A percentile compares a stretch with the other conserved stretches of the same genome.
These are phyloP conservation scores for Macrosoma leucophasiata DNA, from an alignment of 2,888 invertebrate species.

Conservation along the genomic window DNA sequence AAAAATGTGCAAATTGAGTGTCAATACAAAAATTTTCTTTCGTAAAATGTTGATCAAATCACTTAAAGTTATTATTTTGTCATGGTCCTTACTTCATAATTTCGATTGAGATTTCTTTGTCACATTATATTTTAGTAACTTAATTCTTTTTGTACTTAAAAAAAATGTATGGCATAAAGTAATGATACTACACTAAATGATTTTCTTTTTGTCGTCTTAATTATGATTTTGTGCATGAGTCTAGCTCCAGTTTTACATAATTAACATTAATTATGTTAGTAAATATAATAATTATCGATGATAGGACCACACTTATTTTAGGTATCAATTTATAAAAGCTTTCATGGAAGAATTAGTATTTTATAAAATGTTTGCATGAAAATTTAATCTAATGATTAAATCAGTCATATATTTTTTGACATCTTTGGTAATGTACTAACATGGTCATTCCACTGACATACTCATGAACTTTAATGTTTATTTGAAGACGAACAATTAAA, in stretches of 20 bases:
- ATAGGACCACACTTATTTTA: constrained; percentile 17
- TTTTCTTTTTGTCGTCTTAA: constrained; percentile 26
- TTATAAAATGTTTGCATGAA: constrained; percentile 21
- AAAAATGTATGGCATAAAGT: constrained; percentile 10
- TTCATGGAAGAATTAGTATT: constrained; percentile 18
- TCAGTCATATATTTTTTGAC: constrained; percentile 44
- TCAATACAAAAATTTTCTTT: constrained; percentile 30
- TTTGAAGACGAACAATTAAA: too few species aligned
- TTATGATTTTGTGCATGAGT: constrained; percentile 62
- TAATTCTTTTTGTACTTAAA: constrained; percentile 17
- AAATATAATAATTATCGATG: constrained; percentile 15
- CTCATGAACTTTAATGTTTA: too few species aligned
- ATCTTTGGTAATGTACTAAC: constrained; percentile 58
- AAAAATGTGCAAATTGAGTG: constrained; percentile 28
- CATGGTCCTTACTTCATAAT: constrained; percentile 62
- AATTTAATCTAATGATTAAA: constrained; percentile 32
- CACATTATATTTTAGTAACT: constrained; percentile 18
- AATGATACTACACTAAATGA: constrained; percentile 25
- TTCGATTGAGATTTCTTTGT: constrained; percentile 40
- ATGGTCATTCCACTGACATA: too few species aligned
- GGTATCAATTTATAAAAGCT: constrained; percentile 17
- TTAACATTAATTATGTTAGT: constrained; percentile 15
- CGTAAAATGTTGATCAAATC: constrained; percentile 70
- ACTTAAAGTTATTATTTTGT: constrained; percentile 45
- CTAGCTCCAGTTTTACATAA: constrained; percentile 15